Percentiles rank a stretch among this genome's conserved stretches.
phyloP scores from a whole-genome alignment of 2,797 vertebrate genomes.

The Pipistrellus nathusii region DNA sequence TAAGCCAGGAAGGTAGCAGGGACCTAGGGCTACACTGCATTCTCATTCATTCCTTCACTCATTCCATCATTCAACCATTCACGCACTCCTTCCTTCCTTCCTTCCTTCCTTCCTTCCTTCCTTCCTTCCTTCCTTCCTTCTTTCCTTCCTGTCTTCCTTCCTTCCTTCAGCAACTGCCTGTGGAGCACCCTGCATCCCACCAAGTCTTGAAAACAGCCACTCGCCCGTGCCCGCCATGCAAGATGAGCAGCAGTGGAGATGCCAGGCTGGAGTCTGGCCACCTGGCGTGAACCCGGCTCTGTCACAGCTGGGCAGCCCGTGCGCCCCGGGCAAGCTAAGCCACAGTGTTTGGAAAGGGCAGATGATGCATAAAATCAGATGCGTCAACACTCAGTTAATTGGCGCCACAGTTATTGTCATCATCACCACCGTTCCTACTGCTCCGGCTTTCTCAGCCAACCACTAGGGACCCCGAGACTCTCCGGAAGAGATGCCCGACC shows the following conservation, averaged over 20 bases:
- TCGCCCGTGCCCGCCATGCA: no score
- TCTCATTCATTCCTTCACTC: accelerated
- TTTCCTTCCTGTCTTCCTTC: accelerated
- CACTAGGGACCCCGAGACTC: background rate
- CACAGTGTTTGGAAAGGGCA: background rate
- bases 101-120: no score
- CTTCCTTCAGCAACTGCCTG: accelerated
- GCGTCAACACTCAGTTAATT: accelerated
- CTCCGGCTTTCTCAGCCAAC: background rate
- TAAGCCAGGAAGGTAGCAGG: accelerated
- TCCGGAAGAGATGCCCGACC: background rate
- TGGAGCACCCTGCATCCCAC: background rate
- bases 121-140: accelerated
- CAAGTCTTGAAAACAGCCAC: background rate
- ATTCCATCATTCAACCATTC: accelerated
- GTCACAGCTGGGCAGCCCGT: accelerated
- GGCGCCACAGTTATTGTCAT: accelerated
- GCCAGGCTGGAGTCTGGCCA: accelerated
- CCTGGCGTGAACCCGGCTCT: no score
- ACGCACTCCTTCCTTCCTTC: background rate
- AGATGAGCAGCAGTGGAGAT: accelerated
- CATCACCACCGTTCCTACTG: accelerated
- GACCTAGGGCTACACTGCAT: accelerated
- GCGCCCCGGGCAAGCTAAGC: background rate
- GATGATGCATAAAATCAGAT: accelerated